Base-by-base conservation (phyloP, 2,888 invertebrate species). In the Tenthredo livida region DNA sequence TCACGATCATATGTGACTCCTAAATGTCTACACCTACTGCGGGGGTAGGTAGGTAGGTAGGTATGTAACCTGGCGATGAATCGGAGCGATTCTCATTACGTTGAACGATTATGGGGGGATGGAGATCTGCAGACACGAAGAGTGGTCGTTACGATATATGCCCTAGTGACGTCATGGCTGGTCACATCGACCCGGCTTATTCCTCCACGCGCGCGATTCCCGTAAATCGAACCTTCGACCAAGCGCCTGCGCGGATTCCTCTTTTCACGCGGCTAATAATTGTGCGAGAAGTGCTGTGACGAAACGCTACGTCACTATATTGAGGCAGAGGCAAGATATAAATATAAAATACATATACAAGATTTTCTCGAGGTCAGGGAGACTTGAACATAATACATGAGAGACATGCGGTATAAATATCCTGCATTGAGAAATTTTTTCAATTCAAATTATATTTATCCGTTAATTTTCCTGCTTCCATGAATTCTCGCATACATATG, bases 161-260 rank as follows among this genome's bases (percentile, higher is more conserved):
- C 43, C 72, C 21, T 77, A 50, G 54, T 77, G 72, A 54, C 82
- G 84, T 86, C 83, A 77, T 37, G 86, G 85, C 67, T 84, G 73
- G 80, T 85, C 86, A 86, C 84, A 84, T 86, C 78, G 84, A 84
- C 65, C 33, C 78, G 43, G 77, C 86, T 67, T 54, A n/a, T n/a
- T n/a, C n/a, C n/a, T n/a, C n/a, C 58, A 50, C 37, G 84, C 65
- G 33, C 84, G 75, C 25, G 17, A 70, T 43, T 43, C 77, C 54
- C 83, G 70, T 82, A 83, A 85, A 77, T 25, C 47, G 70, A 54
- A 40, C 70, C 12, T 54, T 33, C 86, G 86, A 85, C 78, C 50
- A 47, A 82, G 61, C 75, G 67, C 70, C 37, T 50, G 82, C 77
- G 77, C 77, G 25, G 9, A 25, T 50, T 50, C 21, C 9, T 33